These are phyloP conservation scores for Psix sp. DNA, from an alignment of 1,140 invertebrate genomes.

Conservation along the genomic window DNA sequence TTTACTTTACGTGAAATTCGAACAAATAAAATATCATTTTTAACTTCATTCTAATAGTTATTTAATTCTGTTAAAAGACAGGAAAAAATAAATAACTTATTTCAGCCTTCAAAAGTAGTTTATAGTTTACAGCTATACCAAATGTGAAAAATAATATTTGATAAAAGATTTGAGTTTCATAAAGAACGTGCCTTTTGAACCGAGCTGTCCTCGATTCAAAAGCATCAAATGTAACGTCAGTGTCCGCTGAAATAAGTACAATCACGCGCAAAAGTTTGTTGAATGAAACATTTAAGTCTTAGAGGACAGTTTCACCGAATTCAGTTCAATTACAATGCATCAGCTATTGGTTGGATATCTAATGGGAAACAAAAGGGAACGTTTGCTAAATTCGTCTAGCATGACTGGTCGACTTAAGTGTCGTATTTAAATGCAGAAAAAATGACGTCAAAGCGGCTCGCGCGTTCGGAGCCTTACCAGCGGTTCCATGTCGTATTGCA, in stretches of 20 bases:
- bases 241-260: neutral
- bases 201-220: slow-evolving; percentile 26
- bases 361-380: no score
- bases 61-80: no score
- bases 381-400: no score
- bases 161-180: neutral
- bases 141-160: neutral
- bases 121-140: no score
- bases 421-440: slow-evolving; percentile 1
- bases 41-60: no score
- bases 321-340: no score
- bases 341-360: neutral
- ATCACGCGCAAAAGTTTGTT: slow-evolving; percentile 13
- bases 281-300: neutral
- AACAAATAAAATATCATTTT: no score
- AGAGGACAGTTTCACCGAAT: no score
- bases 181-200: slow-evolving; percentile 13
- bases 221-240: slow-evolving; percentile 7
- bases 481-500: slow-evolving; percentile 48
- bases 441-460: neutral
- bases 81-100: no score
- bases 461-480: slow-evolving; percentile 27
- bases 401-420: neutral
- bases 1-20: no score
- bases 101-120: no score